Conservation (phyloP, 2,888 invertebrate species). For the Poecilus cupreus region DNA sequence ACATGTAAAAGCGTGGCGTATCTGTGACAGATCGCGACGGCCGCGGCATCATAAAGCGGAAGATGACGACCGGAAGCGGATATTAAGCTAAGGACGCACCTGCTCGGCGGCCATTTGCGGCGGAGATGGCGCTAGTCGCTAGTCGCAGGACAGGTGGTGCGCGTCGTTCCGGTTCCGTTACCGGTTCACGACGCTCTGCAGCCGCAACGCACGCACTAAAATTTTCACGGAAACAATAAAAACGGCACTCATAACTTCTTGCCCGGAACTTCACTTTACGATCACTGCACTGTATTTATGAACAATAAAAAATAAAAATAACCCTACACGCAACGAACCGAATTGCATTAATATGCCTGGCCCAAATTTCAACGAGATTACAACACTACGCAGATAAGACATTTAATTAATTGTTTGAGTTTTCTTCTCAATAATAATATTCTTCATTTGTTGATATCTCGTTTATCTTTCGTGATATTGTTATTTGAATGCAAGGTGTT, state of each 20-base stretch:
- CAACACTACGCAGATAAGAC: too few species aligned
- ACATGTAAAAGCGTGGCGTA: slow-evolving; percentile 9
- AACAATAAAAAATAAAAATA: slow-evolving; percentile 31
- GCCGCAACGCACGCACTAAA: slow-evolving; percentile 12
- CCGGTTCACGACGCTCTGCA: neutral
- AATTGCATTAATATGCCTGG: neutral
- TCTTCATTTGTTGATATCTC: too few species aligned
- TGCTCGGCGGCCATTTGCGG: neutral
- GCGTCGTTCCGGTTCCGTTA: neutral
- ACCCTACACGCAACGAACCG: neutral
- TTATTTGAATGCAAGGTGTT: too few species aligned
- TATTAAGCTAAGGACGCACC: neutral
- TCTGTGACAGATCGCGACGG: neutral
- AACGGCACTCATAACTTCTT: slow-evolving; percentile 15
- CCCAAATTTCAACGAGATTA: too few species aligned
- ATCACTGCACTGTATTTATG: slow-evolving; percentile 17
- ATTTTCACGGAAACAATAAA: slow-evolving; percentile 22
- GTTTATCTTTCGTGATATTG: too few species aligned
- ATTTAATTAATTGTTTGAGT: too few species aligned
- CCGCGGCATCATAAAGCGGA: too few species aligned
- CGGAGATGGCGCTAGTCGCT: neutral
- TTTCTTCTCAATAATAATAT: too few species aligned
- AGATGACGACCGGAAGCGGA: neutral
- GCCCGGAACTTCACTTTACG: slow-evolving; percentile 13
- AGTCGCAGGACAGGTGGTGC: neutral